Conservation (phyloP, 2,113 vertebrate genomes). For the Pipra filicauda region DNA sequence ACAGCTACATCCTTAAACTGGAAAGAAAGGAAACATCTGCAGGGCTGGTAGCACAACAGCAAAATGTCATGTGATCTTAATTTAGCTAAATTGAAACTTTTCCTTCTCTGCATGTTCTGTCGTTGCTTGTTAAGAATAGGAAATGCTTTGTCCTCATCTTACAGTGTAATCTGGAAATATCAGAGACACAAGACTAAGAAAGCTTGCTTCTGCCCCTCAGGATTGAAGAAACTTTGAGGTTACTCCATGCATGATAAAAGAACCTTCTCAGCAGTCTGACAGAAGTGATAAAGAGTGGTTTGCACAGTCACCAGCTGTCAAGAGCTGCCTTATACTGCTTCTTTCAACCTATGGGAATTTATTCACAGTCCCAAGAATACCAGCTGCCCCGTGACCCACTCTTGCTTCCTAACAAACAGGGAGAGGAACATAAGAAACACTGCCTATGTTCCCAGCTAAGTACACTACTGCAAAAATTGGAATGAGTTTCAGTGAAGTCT, state of each 20-base stretch:
- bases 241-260: neutral
- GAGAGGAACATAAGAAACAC: neutral
- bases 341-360: neutral
- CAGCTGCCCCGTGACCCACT: neutral
- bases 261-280: neutral
- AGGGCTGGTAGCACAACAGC: conserved; percentile 44
- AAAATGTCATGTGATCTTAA: conserved; percentile 54
- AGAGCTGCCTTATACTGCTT: neutral
- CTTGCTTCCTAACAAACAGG: neutral
- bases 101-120: conserved; percentile 4
- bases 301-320: neutral
- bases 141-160: conserved; percentile 41
- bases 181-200: neutral
- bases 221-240: neutral
- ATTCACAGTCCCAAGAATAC: neutral
- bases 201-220: neutral
- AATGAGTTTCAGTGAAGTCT: neutral
- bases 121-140: neutral
- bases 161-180: neutral
- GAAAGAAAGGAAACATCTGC: conserved; percentile 70
- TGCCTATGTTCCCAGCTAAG: neutral
- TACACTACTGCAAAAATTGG: neutral
- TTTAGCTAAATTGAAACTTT: conserved; percentile 32
- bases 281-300: neutral
- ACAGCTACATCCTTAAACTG: conserved; percentile 61